Evolutionary conservation across 2,113 vertebrate genomes (phyloP), one percentile per base, ranked within the genome.

Genomic region (Eulemur macaco): DNA sequence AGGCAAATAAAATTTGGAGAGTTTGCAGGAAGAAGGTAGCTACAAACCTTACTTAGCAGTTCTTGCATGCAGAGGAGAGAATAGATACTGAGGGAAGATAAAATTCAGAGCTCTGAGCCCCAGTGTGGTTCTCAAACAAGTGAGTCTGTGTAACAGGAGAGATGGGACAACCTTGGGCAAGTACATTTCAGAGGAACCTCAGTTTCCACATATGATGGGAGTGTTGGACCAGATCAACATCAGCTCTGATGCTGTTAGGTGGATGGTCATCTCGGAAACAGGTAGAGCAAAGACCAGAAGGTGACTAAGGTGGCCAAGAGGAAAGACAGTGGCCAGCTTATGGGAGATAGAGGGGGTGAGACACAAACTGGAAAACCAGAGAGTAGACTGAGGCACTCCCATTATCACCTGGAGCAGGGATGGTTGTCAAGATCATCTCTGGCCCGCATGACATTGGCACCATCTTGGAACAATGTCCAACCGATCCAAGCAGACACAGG

Each of bases 1-100:
- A 95, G 91, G 80, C 39, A 96, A 96, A 96, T 95, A 91, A 77
- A 96, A 25, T 86, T 95, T 74, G 66, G 84, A 81, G 84, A 71
- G 78, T 93, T 96, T 85, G 8, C 34, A 71, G 69, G 37, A 92
- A 60, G 47, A 94, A 74, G 68, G 45, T 74, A 64, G 29, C 15
- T 12, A 17, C 25, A 74, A 83, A 52, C 17, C 37, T 69, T 20
- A 60, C 42, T 73, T 18, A 91, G 68, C 11, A 68, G 25, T 83
- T 93, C 18, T 78, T 74, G 3, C 34, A 76, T 12, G 42, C 45
- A 34, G 18, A 50, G 23, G 80, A 54, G 14, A 94, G 27, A 45
- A 15, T 4, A 81, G 34, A 68, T 15, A 18, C 52, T 8, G 34
- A 76, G 54, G 34, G 73, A 86, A 94, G 9, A 17, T 20, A 14